These are phyloP conservation scores for Vannuccia rotundouncinata DNA, from an alignment of 2,888 invertebrate species.

Conservation along the genomic window DNA sequence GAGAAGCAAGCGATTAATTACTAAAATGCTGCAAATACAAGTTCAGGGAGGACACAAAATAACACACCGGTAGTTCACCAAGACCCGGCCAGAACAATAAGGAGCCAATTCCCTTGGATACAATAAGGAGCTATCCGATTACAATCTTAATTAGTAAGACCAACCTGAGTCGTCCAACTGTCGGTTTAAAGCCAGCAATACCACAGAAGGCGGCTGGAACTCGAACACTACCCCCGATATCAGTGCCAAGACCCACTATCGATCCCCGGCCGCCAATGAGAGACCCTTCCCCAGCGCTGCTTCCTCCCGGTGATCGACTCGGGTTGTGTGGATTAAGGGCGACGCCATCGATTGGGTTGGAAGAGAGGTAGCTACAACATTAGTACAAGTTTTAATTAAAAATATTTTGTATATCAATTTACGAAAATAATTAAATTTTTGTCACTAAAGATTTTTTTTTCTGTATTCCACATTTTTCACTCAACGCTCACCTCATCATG, in stretches of 20 bases:
- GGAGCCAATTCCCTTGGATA: no score
- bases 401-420: no score
- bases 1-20: no score
- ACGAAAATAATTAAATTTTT: no score
- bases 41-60: no score
- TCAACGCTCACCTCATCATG: conserved; percentile 43
- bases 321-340: conserved; percentile 52
- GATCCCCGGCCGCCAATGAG: conserved; percentile 54
- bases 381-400: no score
- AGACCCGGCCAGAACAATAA: no score
- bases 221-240: conserved; percentile 56
- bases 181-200: conserved; percentile 55
- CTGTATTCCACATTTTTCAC: neutral
- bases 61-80: no score
- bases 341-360: conserved; percentile 56
- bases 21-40: no score
- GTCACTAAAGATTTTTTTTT: no score
- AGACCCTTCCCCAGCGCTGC: conserved; percentile 52
- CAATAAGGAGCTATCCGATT: no score
- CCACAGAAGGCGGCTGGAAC: conserved; percentile 57
- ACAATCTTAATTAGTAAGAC: conserved; percentile 43
- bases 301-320: conserved; percentile 52
- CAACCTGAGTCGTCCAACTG: conserved; percentile 50
- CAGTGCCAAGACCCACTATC: conserved; percentile 56
- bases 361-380: conserved; percentile 44